Percentiles rank a stretch among this genome's conserved stretches.
Evolutionary conservation across 30 jellyfish, hydroid and myxozoan genomes (phyloP).

Genomic region (Calvadosia cruxmelitensis): DNA sequence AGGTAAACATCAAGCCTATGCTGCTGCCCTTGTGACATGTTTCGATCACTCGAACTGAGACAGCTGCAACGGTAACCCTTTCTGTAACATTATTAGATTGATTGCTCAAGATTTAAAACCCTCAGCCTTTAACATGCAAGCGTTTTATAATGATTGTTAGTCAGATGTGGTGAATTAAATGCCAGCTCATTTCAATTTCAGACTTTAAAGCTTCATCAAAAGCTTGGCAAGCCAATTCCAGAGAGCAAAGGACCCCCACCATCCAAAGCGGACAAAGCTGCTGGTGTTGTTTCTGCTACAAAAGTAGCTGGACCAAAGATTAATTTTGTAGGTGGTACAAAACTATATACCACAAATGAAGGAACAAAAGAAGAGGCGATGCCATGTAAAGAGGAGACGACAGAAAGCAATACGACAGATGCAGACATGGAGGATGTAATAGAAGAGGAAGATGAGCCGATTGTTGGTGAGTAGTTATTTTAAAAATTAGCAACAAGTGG

Average conservation of each 20-base stretch:
- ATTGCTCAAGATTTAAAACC: too few species aligned
- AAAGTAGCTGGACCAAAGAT: slow-evolving; percentile 59
- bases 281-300: slow-evolving; percentile 33
- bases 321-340: slow-evolving; percentile 88
- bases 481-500: too few species aligned
- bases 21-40: too few species aligned
- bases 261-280: slow-evolving; percentile 30
- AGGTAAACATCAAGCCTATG: slow-evolving; percentile 42
- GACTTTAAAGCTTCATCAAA: slow-evolving; percentile 85
- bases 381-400: slow-evolving; percentile 13
- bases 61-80: too few species aligned
- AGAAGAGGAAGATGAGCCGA: slow-evolving; percentile 27
- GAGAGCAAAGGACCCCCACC: slow-evolving; percentile 58
- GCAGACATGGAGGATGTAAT: slow-evolving; percentile 15
- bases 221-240: slow-evolving; percentile 93
- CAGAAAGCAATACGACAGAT: slow-evolving; percentile 13
- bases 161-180: too few species aligned
- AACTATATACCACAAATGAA: slow-evolving; percentile 34
- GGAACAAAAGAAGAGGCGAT: slow-evolving; percentile 27
- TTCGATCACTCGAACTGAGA: too few species aligned
- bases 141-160: too few species aligned
- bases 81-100: too few species aligned
- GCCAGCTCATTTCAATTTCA: background rate
- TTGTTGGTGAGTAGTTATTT: slow-evolving; percentile 62
- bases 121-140: too few species aligned